phyloP scores from a whole-genome alignment of 2,113 vertebrate species.

The Naja naja region DNA sequence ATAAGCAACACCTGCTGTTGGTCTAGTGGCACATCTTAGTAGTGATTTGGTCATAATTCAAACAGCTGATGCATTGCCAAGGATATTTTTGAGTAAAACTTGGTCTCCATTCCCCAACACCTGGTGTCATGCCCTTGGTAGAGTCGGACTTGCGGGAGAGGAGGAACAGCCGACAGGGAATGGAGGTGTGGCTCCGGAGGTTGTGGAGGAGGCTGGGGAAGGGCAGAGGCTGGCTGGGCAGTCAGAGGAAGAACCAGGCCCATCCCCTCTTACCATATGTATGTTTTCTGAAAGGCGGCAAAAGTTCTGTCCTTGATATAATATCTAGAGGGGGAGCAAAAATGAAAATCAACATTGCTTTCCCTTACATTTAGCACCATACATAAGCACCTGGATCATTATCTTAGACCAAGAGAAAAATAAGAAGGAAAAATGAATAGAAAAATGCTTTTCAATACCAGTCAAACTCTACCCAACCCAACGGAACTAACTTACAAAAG shows the following conservation, averaged over 20 bases:
- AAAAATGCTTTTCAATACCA: neutral
- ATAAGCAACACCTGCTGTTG: neutral
- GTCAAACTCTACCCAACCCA: neutral
- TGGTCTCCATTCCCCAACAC: neutral
- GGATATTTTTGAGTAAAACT: neutral
- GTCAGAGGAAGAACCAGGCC: too few species aligned
- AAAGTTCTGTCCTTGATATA: slow-evolving; percentile 74
- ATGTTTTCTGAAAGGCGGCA: slow-evolving; percentile 85
- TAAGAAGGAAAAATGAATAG: too few species aligned
- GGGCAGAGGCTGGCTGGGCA: too few species aligned
- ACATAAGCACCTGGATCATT: neutral
- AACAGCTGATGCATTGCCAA: neutral
- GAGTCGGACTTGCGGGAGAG: too few species aligned
- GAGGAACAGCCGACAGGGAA: too few species aligned
- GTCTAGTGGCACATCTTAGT: neutral
- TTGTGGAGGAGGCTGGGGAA: too few species aligned
- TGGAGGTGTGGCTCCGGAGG: too few species aligned
- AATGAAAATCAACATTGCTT: neutral
- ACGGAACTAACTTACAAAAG: neutral
- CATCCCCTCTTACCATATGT: slow-evolving; percentile 75
- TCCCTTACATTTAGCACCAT: neutral
- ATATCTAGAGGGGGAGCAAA: slow-evolving; percentile 74
- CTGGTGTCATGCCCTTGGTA: neutral
- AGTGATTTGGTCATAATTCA: neutral
- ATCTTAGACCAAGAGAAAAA: neutral